Evolutionary conservation across 30 jellyfish, hydroid and myxozoan genomes (phyloP), one percentile per base, ranked within the genome.

Genomic region (Turritopsis rubra): DNA sequence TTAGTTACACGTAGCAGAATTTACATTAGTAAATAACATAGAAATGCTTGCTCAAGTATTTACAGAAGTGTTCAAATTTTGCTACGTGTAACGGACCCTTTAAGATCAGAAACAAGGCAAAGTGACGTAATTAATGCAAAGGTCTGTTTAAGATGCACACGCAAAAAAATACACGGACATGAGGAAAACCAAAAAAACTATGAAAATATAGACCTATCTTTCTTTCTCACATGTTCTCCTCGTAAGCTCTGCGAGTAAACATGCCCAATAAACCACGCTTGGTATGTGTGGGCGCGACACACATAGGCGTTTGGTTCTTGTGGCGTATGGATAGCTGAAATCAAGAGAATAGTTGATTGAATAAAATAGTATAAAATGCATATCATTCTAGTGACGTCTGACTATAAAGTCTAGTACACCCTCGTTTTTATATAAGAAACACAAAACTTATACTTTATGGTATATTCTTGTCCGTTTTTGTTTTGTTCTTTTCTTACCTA

Each of bases 271-370:
- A 74, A 29, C 82, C 82, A 21, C 82, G 52, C 21, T 30, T 74
- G 53, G 53, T 21, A 7, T 26, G 53, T 13, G 26, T 22, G 9
- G 88, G 86, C 31, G 88, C 85, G 5, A 82, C 83, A 52, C 88
- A 76, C 99, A 94, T 94, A 21, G 97, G 97, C 9, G 97, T 91
- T 81, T 94, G 99, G 89, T 86, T 89, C 74, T 89, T 87, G 78
- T 94, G 99, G 18, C 95, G 52, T 5, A 94, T 89, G 21, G 97
- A 77, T 28, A 94, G 83, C 99, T 89, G 88, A 16, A 86, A 83
- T 30, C 18, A 72, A 72, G 68, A 72, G 1, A 73, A 83, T 7
- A 1, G 22, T 18, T 22, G 0, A 52, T 20, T 78, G 28, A 52
- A 29, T 74, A 28, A 20, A 20, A 23, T 21, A 5, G 13, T 21